Conservation (phyloP, 2,113 vertebrate species). For the Myotis yumanensis region DNA sequence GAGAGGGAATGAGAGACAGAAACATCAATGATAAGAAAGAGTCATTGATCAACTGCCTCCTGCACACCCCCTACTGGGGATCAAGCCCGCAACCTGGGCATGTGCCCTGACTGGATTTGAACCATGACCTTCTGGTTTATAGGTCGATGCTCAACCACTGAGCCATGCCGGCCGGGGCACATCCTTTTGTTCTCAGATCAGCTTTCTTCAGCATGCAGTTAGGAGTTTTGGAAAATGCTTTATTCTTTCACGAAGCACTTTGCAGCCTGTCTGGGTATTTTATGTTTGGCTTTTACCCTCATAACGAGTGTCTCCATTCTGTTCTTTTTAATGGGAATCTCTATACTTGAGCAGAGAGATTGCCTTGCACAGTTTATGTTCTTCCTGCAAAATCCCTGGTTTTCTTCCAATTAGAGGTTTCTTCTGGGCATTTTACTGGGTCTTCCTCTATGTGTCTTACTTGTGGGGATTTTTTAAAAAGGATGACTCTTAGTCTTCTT, state of each 20-base stretch:
- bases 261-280: conserved; percentile 25
- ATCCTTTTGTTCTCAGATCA: background rate
- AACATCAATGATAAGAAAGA: too few species aligned
- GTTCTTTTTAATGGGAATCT: background rate
- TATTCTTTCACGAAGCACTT: background rate
- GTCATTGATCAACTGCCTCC: too few species aligned
- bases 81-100: too few species aligned
- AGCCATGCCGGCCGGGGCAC: too few species aligned
- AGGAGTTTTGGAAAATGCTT: conserved; percentile 1
- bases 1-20: too few species aligned
- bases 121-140: too few species aligned
- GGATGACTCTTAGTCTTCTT: background rate
- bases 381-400: background rate
- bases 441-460: background rate
- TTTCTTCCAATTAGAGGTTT: conserved; percentile 19
- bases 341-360: background rate
- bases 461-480: background rate
- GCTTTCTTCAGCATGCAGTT: background rate
- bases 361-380: background rate
- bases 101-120: too few species aligned
- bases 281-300: conserved; percentile 19
- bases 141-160: too few species aligned
- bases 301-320: background rate
- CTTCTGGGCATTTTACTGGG: background rate
- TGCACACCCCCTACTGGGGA: too few species aligned